Evolutionary conservation across 2,797 vertebrate genomes (phyloP), one percentile per base, ranked within the genome.

Genomic region (Oreortyx pictus): DNA sequence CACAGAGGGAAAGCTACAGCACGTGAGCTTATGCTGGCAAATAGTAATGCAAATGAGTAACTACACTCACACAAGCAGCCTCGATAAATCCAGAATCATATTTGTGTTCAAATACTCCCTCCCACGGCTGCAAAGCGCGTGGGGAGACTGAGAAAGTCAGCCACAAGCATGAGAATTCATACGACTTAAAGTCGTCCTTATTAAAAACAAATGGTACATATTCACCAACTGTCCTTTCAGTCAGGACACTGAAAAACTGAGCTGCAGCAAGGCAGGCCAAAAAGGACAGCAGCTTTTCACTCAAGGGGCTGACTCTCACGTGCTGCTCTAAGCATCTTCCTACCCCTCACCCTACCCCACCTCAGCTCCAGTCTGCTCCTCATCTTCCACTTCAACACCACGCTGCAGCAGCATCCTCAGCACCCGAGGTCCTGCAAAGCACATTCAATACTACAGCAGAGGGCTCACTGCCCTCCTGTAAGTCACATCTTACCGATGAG

Each of bases 61-160:
- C 64, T 80, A 68, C 27, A 82, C 62, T 95, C 88, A 52, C 79
- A 88, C 1, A 3, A 89, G 84, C 84, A 89, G 62, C 60, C 70
- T 85, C 86, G 49, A 50, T 75, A 86, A 85, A 92, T 90, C 82
- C 84, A 6, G 1, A 87, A 85, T 44, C 35, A 39, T 75, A 71
- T 93, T 87, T 93, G 94, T 93, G 79, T 93, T 89, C 94, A 94
- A 95, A 96, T 96, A 95, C 88, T 73, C 86, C 94, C 91, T 95
- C 91, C 92, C 81, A 94, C 56, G 14, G 61, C 83, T 89, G 66
- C 60, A 64, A 84, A 92, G 86, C 29, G 60, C 81, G 92, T 41
- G 76, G 94, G 86, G 88, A 90, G 78, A 68, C 90, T 93, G 88
- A 82, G 88, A 94, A 91, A 73, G 76, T 94, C 86, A 90, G 52